phyloP scores from a whole-genome alignment of 2,113 vertebrate species.

The Butorides virescens region DNA sequence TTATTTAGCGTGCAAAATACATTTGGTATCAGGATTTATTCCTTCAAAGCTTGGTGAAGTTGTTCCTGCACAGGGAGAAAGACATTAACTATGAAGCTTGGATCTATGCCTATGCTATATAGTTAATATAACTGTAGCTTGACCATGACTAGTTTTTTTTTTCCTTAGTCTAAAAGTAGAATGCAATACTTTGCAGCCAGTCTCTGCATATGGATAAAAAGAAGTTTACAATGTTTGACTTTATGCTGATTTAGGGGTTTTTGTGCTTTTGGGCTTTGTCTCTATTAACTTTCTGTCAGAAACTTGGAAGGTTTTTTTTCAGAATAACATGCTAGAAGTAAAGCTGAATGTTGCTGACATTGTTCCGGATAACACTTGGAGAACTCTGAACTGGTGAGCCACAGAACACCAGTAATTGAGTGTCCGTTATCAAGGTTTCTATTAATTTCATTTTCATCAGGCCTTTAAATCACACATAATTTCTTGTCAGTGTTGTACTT shows the following conservation, averaged over 20 bases:
- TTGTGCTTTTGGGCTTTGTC: background rate
- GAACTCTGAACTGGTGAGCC: background rate
- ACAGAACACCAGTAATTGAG: background rate
- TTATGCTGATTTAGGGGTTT: background rate
- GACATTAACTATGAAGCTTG: background rate
- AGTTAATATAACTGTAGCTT: background rate
- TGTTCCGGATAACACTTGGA: background rate
- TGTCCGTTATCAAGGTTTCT: background rate
- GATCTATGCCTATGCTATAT: background rate
- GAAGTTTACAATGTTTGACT: background rate
- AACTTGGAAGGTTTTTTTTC: background rate
- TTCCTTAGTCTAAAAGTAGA: background rate
- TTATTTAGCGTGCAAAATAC: background rate
- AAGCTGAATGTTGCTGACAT: background rate
- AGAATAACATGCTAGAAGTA: background rate
- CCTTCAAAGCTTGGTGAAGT: background rate
- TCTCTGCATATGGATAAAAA: background rate
- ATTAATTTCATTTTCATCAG: background rate
- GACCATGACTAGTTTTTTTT: background rate
- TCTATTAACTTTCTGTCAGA: background rate
- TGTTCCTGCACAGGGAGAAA: background rate
- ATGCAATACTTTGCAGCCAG: background rate
- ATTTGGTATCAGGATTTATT: background rate
- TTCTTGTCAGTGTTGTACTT: background rate
- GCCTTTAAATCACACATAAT: background rate